Conservation (phyloP, 2,888 invertebrate species). For the Antitype chi region DNA sequence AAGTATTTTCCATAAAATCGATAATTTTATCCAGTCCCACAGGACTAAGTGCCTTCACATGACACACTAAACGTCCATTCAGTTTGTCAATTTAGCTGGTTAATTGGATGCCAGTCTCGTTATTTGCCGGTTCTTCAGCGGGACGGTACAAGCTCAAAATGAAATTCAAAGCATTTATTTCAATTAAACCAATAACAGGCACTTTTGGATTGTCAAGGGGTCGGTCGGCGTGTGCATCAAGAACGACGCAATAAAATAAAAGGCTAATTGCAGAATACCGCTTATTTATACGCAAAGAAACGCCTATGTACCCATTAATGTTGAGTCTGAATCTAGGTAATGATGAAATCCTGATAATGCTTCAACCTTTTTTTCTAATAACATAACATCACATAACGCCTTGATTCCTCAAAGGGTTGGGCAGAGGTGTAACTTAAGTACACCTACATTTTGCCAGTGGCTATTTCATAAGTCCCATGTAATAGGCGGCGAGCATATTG, state of each 20-base stretch:
- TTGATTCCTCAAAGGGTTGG: too few species aligned
- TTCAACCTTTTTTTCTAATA: too few species aligned
- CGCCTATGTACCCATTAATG: neutral
- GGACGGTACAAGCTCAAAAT: neutral
- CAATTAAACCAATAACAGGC: too few species aligned
- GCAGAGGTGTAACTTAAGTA: too few species aligned
- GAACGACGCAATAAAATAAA: neutral
- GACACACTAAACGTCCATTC: too few species aligned
- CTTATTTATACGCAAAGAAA: neutral
- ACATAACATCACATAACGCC: too few species aligned
- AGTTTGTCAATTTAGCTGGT: neutral
- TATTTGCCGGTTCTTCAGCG: neutral
- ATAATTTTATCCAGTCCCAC: neutral
- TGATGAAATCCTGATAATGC: too few species aligned
- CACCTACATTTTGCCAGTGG: too few species aligned
- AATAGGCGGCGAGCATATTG: too few species aligned
- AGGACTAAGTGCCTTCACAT: neutral
- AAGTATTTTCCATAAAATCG: neutral
- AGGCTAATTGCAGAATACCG: neutral
- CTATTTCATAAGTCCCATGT: too few species aligned
- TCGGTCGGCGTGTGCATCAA: too few species aligned
- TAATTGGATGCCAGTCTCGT: neutral
- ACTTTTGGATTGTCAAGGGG: too few species aligned
- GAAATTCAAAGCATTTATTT: neutral
- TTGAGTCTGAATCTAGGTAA: neutral